Conservation (phyloP, 2,888 invertebrate species). For the Deladenus siricidicola region DNA sequence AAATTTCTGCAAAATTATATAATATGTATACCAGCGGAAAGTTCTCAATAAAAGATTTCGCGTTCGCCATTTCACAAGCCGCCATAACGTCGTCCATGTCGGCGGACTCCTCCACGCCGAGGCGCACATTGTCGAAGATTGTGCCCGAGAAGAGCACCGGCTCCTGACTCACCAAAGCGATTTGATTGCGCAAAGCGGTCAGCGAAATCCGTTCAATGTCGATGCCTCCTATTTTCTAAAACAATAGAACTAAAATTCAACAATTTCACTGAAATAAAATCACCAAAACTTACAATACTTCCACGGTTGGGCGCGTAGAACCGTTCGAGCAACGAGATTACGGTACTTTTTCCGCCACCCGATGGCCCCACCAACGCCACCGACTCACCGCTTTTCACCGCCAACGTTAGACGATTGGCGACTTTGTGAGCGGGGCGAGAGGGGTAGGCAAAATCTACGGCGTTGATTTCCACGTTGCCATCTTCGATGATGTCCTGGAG, state of each 20-base stretch:
- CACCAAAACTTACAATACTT: slow-evolving; percentile 43
- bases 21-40: not conserved
- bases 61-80: slow-evolving; percentile 55
- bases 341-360: slow-evolving; percentile 56
- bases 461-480: slow-evolving; percentile 65
- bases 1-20: not conserved
- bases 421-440: slow-evolving; percentile 69
- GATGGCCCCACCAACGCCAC: slow-evolving; percentile 57
- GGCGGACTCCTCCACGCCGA: slow-evolving; percentile 38
- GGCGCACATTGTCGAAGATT: slow-evolving; percentile 46
- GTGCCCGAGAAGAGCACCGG: slow-evolving; percentile 47
- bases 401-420: slow-evolving; percentile 53
- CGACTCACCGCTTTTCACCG: slow-evolving; percentile 55
- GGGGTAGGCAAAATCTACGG: slow-evolving; percentile 75
- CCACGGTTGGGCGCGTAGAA: slow-evolving; percentile 55
- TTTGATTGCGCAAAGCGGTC: slow-evolving; percentile 62
- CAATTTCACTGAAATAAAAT: slow-evolving; percentile 54
- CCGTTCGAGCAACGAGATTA: slow-evolving; percentile 55
- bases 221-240: slow-evolving; percentile 54
- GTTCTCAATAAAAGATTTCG: slow-evolving; percentile 53
- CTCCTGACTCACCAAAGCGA: slow-evolving; percentile 28
- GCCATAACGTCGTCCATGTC: slow-evolving; percentile 29
- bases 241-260: not conserved
- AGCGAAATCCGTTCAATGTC: slow-evolving; percentile 66
- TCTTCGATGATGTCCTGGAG: slow-evolving; percentile 58